Conservation (phyloP, 2,113 vertebrate genomes). For the Apaloderma vittatum region DNA sequence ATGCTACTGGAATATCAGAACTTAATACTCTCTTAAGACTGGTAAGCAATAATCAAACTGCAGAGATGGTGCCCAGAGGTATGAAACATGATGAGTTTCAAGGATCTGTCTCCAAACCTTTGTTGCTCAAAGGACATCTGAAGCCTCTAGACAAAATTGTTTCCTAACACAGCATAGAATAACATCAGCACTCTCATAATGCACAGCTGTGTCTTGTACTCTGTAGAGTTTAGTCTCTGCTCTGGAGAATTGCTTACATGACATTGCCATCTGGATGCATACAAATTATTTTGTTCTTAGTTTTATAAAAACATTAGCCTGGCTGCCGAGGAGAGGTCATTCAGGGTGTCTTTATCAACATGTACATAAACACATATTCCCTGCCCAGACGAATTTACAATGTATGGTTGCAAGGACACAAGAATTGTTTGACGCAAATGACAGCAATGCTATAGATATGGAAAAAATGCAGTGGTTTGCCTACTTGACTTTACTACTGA, state of each 20-base stretch:
- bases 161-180: constrained; percentile 8
- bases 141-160: constrained; percentile 29
- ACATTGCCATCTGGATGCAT: constrained; percentile 59
- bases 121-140: constrained; percentile 8
- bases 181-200: constrained; percentile 22
- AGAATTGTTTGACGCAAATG: not conserved
- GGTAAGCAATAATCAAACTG: not conserved
- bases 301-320: constrained; percentile 27
- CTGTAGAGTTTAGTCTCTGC: constrained; percentile 35
- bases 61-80: not conserved
- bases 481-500: not conserved
- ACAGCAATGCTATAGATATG: not conserved
- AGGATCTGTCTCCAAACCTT: not conserved
- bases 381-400: not conserved
- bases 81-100: not conserved
- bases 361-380: not conserved
- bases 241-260: constrained; percentile 63
- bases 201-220: constrained; percentile 46
- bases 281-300: constrained; percentile 55
- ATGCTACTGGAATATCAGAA: not conserved
- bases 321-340: constrained; percentile 1
- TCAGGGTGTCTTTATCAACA: not conserved
- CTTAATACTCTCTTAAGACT: not conserved
- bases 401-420: not conserved
- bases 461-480: not conserved